These are phyloP conservation scores for Canis aureus DNA, from an alignment of 2,113 vertebrate genomes.

Conservation along the genomic window DNA sequence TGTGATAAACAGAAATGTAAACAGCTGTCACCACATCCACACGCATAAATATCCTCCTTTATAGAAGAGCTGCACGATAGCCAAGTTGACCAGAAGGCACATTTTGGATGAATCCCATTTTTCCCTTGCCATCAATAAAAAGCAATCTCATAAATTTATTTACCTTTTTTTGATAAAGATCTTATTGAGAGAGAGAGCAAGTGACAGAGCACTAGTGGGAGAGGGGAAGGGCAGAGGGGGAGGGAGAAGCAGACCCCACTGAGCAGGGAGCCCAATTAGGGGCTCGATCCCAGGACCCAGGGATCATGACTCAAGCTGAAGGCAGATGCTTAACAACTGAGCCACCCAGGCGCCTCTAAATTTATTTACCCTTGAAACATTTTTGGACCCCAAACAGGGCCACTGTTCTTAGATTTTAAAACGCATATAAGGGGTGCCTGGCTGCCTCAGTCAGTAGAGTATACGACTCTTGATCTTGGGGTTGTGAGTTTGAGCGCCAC, in stretches of 20 bases:
- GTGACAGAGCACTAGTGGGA: no score
- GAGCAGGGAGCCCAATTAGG: no score
- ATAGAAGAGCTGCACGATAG: not conserved
- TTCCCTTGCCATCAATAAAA: slow-evolving; percentile 12
- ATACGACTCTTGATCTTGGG: not conserved
- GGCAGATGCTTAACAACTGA: no score
- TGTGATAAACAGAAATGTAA: slow-evolving; percentile 42
- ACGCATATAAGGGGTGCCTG: not conserved
- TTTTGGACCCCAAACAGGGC: not conserved
- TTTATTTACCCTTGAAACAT: slow-evolving; percentile 32
- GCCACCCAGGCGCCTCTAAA: not conserved
- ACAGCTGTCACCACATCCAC: not conserved
- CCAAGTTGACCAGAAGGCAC: slow-evolving; percentile 16
- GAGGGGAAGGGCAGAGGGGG: no score
- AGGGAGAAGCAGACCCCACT: no score
- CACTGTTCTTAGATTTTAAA: slow-evolving; percentile 51
- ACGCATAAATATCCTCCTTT: not conserved
- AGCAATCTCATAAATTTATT: not conserved
- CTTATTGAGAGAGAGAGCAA: no score
- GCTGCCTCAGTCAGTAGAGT: not conserved
- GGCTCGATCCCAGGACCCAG: no score
- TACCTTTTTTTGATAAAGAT: not conserved
- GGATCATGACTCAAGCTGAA: no score
- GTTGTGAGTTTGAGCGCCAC: not conserved
- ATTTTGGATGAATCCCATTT: slow-evolving; percentile 30